Conservation (phyloP, 1,140 invertebrate species). For the Drosophila setifemur region DNA sequence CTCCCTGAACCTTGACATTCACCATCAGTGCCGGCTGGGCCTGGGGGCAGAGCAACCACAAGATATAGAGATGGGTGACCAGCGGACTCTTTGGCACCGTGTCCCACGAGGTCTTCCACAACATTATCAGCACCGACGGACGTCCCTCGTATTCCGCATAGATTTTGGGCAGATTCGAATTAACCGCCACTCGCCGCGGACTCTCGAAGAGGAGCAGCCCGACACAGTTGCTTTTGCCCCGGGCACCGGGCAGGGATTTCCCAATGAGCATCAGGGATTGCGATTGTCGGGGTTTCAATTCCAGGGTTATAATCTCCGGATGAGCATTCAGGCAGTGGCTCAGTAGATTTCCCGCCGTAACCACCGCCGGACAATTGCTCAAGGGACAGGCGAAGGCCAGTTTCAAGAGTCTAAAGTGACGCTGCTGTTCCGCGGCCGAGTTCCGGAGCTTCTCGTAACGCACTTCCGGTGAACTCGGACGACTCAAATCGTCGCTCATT, state of each 20-base stretch:
- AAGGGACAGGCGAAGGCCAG: constrained; percentile 6
- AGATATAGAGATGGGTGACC: constrained; percentile 9
- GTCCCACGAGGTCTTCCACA: constrained; percentile 25
- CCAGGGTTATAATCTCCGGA: not conserved
- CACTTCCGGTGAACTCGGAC: not conserved
- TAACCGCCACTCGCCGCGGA: not conserved
- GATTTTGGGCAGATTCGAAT: not conserved
- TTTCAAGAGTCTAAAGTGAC: not conserved
- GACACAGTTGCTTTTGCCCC: not conserved
- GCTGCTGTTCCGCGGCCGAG: not conserved
- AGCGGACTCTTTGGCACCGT: not conserved
- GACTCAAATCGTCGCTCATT: not conserved
- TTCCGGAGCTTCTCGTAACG: not conserved
- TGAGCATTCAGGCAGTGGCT: constrained; percentile 6
- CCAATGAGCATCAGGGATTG: not conserved
- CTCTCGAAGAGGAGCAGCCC: constrained; percentile 3
- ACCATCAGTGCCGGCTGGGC: not conserved
- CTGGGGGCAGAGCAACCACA: constrained; percentile 22
- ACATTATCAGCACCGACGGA: not conserved
- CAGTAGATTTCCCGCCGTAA: not conserved
- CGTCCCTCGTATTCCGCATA: not conserved
- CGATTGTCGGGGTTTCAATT: not conserved
- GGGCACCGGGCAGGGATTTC: not conserved
- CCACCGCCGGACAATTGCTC: not conserved
- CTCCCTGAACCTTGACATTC: not conserved